Evolutionary conservation across 1,140 invertebrate genomes (phyloP).

Genomic region (Chlorops oryzae): DNA sequence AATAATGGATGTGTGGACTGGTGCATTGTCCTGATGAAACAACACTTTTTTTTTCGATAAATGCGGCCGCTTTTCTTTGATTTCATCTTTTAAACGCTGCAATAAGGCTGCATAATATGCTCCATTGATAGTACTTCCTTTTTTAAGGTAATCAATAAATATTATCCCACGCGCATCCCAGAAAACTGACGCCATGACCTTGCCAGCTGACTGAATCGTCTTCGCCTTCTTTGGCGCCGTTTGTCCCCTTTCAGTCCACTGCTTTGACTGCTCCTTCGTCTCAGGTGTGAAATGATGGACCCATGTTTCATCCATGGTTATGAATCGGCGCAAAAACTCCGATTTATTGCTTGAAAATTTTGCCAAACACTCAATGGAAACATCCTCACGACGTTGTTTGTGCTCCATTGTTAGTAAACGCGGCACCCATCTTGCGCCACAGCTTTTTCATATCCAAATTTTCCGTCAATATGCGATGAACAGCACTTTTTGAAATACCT

Average conservation of each 20-base stretch:
- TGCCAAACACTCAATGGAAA: slow-evolving; percentile 17
- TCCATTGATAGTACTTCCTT: no score
- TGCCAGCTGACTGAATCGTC: no score
- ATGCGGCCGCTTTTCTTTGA: slow-evolving; percentile 30
- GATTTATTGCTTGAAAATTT: slow-evolving; percentile 21
- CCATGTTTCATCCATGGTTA: no score
- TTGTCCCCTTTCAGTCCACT: slow-evolving; percentile 26
- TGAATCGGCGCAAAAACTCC: no score
- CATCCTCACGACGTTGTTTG: slow-evolving; percentile 25
- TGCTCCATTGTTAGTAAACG: slow-evolving; percentile 27
- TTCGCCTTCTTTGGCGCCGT: slow-evolving; percentile 29
- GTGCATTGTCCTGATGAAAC: slow-evolving; percentile 44
- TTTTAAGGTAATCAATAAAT: no score
- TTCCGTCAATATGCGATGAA: slow-evolving; percentile 23
- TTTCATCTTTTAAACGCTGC: slow-evolving; percentile 19
- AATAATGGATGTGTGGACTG: slow-evolving; percentile 30
- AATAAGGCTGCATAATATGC: neutral
- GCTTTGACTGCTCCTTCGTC: slow-evolving; percentile 18
- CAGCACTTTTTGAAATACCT: slow-evolving; percentile 22
- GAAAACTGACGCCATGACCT: no score
- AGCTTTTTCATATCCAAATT: slow-evolving; percentile 26
- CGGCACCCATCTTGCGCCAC: slow-evolving; percentile 26
- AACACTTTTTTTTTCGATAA: slow-evolving; percentile 42
- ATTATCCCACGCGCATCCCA: no score
- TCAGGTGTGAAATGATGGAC: no score